phyloP scores from a whole-genome alignment of 2,888 invertebrate species.

The Lamproptera curius region DNA sequence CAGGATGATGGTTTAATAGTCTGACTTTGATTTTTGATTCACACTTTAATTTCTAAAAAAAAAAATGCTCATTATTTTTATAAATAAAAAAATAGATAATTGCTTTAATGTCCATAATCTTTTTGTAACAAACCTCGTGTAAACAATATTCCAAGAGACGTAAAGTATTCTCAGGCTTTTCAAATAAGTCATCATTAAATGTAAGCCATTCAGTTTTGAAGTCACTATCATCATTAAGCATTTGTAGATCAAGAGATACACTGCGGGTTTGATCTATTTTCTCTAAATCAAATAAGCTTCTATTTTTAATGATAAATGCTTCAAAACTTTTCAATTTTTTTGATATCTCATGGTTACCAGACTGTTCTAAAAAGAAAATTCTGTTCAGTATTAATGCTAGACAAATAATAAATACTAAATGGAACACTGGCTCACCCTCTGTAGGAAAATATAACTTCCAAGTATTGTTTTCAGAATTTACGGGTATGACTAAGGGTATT shows the following conservation, averaged over 20 bases:
- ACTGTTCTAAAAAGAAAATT: slow-evolving; percentile 40
- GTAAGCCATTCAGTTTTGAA: slow-evolving; percentile 80
- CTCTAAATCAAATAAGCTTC: slow-evolving; percentile 68
- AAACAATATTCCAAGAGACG: slow-evolving; percentile 87
- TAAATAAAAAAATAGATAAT: too few species aligned
- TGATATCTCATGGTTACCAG: slow-evolving; percentile 44
- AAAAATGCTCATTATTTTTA: not conserved
- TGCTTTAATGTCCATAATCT: too few species aligned
- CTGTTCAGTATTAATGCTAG: not conserved
- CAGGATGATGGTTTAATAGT: slow-evolving; percentile 78
- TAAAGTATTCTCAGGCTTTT: slow-evolving; percentile 82
- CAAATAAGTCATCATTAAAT: slow-evolving; percentile 81
- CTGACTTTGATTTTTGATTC: slow-evolving; percentile 62
- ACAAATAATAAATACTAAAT: not conserved
- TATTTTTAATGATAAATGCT: slow-evolving; percentile 52
- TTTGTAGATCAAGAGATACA: slow-evolving; percentile 78
- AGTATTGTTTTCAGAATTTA: slow-evolving; percentile 73
- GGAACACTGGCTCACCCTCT: slow-evolving; percentile 76
- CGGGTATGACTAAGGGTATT: slow-evolving; percentile 49
- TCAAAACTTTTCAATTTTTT: slow-evolving; percentile 47
- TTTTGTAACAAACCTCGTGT: slow-evolving; percentile 79
- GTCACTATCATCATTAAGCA: slow-evolving; percentile 73
- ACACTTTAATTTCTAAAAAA: slow-evolving; percentile 61
- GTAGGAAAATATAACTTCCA: slow-evolving; percentile 90
- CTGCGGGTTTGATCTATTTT: slow-evolving; percentile 78